Conservation (phyloP, 2,797 vertebrate genomes). For the Spatula versicolor region DNA sequence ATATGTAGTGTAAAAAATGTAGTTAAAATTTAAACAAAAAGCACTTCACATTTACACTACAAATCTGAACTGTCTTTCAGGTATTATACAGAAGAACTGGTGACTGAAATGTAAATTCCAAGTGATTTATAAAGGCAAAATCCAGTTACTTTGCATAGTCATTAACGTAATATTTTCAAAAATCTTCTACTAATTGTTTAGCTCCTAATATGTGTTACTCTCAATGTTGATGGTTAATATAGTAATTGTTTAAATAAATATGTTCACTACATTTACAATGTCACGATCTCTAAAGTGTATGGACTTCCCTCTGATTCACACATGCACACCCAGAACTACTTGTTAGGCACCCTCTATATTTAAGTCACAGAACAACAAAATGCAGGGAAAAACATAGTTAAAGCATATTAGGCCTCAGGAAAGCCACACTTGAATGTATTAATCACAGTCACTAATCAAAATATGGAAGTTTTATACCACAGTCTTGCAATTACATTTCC, state of each 20-base stretch:
- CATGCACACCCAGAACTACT: not conserved
- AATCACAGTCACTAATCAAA: not conserved
- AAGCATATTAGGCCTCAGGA: not conserved
- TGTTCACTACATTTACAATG: not conserved
- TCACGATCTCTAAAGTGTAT: not conserved
- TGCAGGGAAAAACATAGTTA: not conserved
- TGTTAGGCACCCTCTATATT: not conserved
- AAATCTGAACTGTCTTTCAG: not conserved
- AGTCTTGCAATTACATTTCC: not conserved
- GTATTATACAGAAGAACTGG: not conserved
- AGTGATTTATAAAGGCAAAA: not conserved
- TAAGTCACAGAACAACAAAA: not conserved
- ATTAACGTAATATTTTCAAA: not conserved
- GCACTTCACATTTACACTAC: not conserved
- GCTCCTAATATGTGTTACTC: not conserved
- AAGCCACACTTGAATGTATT: not conserved
- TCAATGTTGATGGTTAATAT: not conserved
- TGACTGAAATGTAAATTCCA: not conserved
- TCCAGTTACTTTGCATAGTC: not conserved
- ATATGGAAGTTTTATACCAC: not conserved
- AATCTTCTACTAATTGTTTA: not conserved
- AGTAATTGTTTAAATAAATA: not conserved
- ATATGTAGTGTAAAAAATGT: accelerated
- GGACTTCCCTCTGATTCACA: not conserved
- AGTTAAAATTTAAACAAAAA: not conserved